These are phyloP conservation scores for Cephus rjabovi DNA, from an alignment of 2,888 invertebrate species.

Conservation along the genomic window DNA sequence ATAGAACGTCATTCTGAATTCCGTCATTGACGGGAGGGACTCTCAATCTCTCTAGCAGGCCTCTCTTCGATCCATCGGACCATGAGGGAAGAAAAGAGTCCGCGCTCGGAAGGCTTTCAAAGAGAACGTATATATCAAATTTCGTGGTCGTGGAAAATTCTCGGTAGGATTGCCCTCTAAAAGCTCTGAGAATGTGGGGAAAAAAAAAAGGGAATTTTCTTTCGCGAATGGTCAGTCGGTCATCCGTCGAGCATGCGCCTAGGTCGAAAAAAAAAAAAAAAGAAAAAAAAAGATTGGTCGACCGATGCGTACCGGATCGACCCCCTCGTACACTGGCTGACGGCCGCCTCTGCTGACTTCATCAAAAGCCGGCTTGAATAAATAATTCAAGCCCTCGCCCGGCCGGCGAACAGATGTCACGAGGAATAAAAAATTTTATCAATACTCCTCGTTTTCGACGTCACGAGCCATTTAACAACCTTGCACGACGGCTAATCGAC, in stretches of 20 bases:
- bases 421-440: slow-evolving; percentile 8
- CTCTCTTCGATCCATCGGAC: neutral
- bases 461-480: neutral
- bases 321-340: neutral
- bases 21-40: neutral
- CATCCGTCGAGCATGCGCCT: neutral
- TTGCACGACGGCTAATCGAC: neutral
- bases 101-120: neutral
- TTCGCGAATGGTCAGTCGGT: neutral
- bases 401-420: slow-evolving; percentile 9
- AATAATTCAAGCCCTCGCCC: slow-evolving; percentile 15
- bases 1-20: neutral
- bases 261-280: too few relatives aligned
- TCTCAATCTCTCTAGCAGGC: neutral
- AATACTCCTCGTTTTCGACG: neutral
- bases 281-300: neutral
- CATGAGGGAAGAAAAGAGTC: neutral
- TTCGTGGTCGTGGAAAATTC: neutral
- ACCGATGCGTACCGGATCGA: neutral
- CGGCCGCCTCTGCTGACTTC: slow-evolving; percentile 15
- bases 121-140: neutral
- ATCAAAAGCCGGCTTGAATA: slow-evolving; percentile 22
- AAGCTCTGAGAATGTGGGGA: neutral
- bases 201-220: neutral
- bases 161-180: neutral